phyloP scores from a whole-genome alignment of 2,113 vertebrate genomes.

The Australoheros scitulus region DNA sequence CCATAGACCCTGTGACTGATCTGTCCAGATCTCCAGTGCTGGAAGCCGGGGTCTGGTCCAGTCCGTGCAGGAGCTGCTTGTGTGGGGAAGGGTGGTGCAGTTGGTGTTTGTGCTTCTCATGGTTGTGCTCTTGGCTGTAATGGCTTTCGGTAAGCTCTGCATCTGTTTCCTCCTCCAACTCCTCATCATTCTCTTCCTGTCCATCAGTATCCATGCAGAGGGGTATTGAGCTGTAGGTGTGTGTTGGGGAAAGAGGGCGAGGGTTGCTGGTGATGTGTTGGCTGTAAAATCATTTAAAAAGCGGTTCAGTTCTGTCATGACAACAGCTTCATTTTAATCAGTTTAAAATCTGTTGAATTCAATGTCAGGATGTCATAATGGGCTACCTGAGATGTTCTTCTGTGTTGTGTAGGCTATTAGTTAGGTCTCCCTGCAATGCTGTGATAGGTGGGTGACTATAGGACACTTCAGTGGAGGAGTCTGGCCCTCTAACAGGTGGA shows the following conservation, averaged over 20 bases:
- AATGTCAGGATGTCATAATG: background rate
- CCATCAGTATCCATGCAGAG: slow-evolving; percentile 88
- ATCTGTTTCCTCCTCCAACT: slow-evolving; percentile 71
- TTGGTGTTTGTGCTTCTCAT: slow-evolving; percentile 67
- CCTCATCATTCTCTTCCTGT: slow-evolving; percentile 79
- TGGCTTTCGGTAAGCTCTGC: slow-evolving; percentile 81
- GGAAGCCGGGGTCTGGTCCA: slow-evolving; percentile 92
- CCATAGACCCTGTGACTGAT: slow-evolving; percentile 94
- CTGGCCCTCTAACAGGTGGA: slow-evolving; percentile 86
- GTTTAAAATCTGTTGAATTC: background rate
- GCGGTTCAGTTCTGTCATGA: background rate
- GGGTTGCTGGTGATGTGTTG: slow-evolving; percentile 61
- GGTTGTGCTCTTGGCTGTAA: slow-evolving; percentile 53
- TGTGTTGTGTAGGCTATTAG: slow-evolving; percentile 85
- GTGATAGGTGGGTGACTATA: slow-evolving; percentile 87
- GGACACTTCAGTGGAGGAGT: slow-evolving; percentile 86
- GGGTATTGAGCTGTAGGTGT: slow-evolving; percentile 91
- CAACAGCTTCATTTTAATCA: background rate
- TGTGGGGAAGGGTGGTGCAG: slow-evolving; percentile 67
- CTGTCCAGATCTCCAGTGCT: slow-evolving; percentile 92
- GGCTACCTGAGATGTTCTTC: slow-evolving; percentile 84
- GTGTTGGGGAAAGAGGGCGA: slow-evolving; percentile 85
- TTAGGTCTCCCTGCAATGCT: slow-evolving; percentile 85
- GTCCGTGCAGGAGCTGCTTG: slow-evolving; percentile 85
- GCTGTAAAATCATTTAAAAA: slow-evolving; percentile 60